These are phyloP conservation scores for Eremophila alpestris DNA, from an alignment of 2,797 vertebrate species.

Conservation along the genomic window DNA sequence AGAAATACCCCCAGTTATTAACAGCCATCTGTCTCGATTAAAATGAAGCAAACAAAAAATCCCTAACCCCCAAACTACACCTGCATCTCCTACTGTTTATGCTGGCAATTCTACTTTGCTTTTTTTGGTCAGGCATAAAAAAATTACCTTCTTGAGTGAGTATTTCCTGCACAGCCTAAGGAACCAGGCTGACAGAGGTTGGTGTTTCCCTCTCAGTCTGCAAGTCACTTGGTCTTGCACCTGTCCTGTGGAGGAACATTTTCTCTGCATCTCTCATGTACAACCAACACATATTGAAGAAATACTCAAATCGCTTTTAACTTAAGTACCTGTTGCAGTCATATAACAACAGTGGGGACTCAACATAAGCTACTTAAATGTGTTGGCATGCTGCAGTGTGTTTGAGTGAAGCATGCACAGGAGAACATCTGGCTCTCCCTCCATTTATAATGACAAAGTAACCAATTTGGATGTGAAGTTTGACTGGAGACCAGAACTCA, in stretches of 20 bases:
- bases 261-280: background rate
- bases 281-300: background rate
- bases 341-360: background rate
- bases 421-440: background rate
- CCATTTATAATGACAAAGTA: background rate
- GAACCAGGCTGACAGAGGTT: background rate
- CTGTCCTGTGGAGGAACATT: background rate
- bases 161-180: background rate
- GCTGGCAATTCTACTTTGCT: background rate
- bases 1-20: background rate
- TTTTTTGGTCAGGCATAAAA: background rate
- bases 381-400: background rate
- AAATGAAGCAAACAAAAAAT: background rate
- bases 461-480: background rate
- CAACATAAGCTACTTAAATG: background rate
- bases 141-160: accelerated
- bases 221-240: background rate
- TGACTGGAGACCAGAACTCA: background rate
- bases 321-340: background rate
- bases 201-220: background rate
- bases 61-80: background rate
- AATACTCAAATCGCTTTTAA: background rate
- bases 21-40: background rate
- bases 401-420: background rate
- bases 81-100: background rate